Evolutionary conservation across 2,113 vertebrate genomes (phyloP).

Genomic region (Rhinolophus ferrumequinum): DNA sequence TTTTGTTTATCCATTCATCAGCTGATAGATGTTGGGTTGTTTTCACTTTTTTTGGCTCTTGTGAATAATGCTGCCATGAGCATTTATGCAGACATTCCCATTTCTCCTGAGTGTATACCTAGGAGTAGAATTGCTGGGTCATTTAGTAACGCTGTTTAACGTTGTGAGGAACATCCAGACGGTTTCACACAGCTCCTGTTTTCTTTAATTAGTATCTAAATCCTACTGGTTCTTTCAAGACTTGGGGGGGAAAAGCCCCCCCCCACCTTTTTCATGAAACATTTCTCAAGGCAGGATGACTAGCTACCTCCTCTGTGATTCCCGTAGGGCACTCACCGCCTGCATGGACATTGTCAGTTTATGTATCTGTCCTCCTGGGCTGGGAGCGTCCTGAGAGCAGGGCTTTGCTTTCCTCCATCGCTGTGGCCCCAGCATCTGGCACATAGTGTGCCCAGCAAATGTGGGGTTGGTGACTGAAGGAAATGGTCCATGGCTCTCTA

Average conservation of each 20-base stretch:
- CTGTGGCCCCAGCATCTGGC: background rate
- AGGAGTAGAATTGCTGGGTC: background rate
- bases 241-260: no score
- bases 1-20: background rate
- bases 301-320: background rate
- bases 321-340: background rate
- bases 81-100: background rate
- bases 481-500: background rate
- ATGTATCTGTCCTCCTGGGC: background rate
- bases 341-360: background rate
- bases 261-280: background rate
- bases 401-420: accelerated
- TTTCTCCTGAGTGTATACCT: background rate
- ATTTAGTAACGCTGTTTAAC: background rate
- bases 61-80: background rate
- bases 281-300: background rate
- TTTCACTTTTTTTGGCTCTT: background rate
- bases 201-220: background rate
- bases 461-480: background rate
- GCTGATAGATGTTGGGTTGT: background rate
- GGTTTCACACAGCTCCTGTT: background rate
- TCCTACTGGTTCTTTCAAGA: background rate
- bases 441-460: background rate
- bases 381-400: background rate
- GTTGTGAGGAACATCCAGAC: background rate